Evolutionary conservation across 2,113 vertebrate genomes (phyloP), one percentile per base, ranked within the genome.

Genomic region (Entosphenus tridentatus): DNA sequence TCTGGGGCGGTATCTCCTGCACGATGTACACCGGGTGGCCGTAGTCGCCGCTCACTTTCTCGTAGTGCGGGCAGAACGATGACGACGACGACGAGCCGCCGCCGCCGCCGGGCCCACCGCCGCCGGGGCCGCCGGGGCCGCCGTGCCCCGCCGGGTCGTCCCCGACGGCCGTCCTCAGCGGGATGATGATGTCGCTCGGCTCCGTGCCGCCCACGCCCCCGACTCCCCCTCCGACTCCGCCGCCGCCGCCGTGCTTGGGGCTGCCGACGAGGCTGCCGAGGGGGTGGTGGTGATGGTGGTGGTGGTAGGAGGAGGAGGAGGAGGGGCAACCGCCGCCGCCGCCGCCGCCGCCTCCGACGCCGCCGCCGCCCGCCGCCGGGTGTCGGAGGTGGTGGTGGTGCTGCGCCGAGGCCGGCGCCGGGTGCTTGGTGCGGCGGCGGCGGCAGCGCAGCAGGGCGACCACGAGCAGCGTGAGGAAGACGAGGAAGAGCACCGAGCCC

Each of bases 101-200:
- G 84, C 18, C 18, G 18, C 18, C 18, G 18, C 18, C 57, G 88
- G 83, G 0, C 84, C n/a, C n/a, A n/a, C n/a, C n/a, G n/a, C n/a
- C n/a, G n/a, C 88, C 71, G 18, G 18, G 18, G 18, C 18, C 18
- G 3, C 18, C 18, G 18, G 18, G 18, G 18, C 18, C 18, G 18
- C 18, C 18, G 18, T 21, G 57, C 80, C 83, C 86, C 87, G 89
- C 57, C 89, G 83, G 0, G 85, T 88, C 71, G 86, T 86, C 93
- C 76, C 90, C 92, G 86, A 96, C 93, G 75, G 89, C 93, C 84
- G 93, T 95, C 86, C 92, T 84, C 79, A 98, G 80, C 68, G 93
- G 93, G 81, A 98, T 98, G 82, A 98, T 98, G 84, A 98, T 95
- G 87, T 98, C 92, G 74, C 93, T 96, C 77, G 93, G 93, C 81